phyloP scores from a whole-genome alignment of 1,140 invertebrate genomes.

The Calliopsis andreniformis region DNA sequence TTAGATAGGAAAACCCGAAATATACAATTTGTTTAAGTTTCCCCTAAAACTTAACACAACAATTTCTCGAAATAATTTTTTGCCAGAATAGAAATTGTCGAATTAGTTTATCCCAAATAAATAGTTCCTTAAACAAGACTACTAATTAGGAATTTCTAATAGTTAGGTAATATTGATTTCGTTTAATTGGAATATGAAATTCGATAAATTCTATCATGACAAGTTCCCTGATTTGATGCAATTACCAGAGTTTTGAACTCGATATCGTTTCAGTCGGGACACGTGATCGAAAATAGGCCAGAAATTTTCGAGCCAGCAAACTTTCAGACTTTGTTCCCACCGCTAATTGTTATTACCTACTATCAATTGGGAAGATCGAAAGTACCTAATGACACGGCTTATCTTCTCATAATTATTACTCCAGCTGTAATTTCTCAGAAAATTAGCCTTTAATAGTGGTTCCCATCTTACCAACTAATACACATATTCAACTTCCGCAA shows the following conservation, averaged over 20 bases:
- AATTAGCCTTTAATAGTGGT: neutral
- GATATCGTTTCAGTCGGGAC: neutral
- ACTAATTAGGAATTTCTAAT: no score
- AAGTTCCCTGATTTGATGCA: conserved; percentile 19
- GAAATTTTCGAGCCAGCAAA: conserved; percentile 12
- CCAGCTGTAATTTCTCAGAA: conserved; percentile 46
- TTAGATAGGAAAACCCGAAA: conserved; percentile 53
- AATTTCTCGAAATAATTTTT: no score
- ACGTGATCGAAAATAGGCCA: conserved; percentile 14
- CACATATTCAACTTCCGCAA: no score
- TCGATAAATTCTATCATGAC: neutral
- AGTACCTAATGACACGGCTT: conserved; percentile 3
- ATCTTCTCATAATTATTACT: conserved; percentile 46
- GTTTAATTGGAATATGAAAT: no score
- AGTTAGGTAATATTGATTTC: no score
- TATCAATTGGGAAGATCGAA: conserved; percentile 30
- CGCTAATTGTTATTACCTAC: conserved; percentile 47
- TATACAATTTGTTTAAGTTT: conserved; percentile 48
- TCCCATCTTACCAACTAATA: no score
- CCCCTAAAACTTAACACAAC: conserved; percentile 36
- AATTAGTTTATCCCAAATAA: no score
- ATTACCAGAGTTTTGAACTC: conserved; percentile 31
- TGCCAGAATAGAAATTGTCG: no score
- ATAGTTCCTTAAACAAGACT: no score
- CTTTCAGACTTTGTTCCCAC: neutral